These are phyloP conservation scores for Theristus sp. DNA, from an alignment of 2,888 invertebrate species.

Conservation along the genomic window DNA sequence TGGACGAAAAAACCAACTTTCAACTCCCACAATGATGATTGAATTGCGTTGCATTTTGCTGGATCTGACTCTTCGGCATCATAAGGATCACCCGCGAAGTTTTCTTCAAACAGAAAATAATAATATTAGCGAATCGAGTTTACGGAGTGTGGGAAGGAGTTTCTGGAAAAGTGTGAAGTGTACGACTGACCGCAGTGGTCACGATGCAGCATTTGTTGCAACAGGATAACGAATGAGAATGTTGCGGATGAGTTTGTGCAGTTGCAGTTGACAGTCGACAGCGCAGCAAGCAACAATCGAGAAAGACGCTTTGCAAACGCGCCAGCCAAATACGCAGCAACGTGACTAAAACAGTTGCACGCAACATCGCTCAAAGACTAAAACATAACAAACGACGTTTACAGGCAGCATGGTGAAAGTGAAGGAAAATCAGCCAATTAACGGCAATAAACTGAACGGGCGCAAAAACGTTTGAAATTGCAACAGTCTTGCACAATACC, in stretches of 20 bases:
- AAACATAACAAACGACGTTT: too few relatives aligned
- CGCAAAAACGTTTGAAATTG: too few relatives aligned
- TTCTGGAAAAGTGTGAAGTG: too few relatives aligned
- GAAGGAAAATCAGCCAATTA: too few relatives aligned
- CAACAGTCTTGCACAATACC: too few relatives aligned
- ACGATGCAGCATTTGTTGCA: slow-evolving; percentile 33
- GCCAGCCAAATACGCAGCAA: slow-evolving; percentile 72
- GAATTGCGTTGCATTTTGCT: slow-evolving; percentile 54
- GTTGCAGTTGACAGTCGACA: slow-evolving; percentile 52
- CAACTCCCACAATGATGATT: slow-evolving; percentile 49
- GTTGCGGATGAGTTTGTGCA: slow-evolving; percentile 65
- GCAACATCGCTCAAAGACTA: background rate
- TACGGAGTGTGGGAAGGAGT: too few relatives aligned
- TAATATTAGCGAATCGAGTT: too few relatives aligned
- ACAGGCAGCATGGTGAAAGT: too few relatives aligned
- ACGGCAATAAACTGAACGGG: too few relatives aligned
- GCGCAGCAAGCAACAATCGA: slow-evolving; percentile 60
- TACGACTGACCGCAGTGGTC: slow-evolving; percentile 8
- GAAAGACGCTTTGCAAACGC: slow-evolving; percentile 77
- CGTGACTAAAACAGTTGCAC: slow-evolving; percentile 44
- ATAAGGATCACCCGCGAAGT: slow-evolving; percentile 56
- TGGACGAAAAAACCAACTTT: background rate
- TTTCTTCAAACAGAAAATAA: background rate
- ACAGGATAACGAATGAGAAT: slow-evolving; percentile 63
- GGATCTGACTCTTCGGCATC: slow-evolving; percentile 62